These are phyloP conservation scores for Trididemnum clinides DNA, from an alignment of 23 tunicate genomes.

Conservation along the genomic window DNA sequence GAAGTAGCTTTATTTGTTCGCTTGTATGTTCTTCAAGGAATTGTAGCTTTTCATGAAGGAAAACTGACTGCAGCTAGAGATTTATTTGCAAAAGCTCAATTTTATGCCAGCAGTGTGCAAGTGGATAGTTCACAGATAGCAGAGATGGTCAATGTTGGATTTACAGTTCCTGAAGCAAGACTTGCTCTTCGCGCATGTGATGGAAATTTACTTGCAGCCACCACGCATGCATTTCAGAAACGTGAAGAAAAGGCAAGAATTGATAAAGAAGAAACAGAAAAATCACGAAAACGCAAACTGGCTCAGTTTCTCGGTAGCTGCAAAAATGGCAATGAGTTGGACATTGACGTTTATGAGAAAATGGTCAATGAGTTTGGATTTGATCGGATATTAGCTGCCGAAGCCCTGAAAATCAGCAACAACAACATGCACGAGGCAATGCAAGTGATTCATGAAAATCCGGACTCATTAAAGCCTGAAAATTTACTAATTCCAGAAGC, in stretches of 20 bases:
- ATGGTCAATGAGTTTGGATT: constrained; percentile 65
- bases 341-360: constrained; percentile 59
- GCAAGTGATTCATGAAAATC: constrained; percentile 55
- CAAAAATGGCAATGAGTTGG: constrained; percentile 57
- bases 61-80: constrained; percentile 35
- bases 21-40: constrained; percentile 69
- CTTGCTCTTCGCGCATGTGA: constrained; percentile 64
- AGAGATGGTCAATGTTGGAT: constrained; percentile 55
- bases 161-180: constrained; percentile 53
- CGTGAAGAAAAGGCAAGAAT: constrained; percentile 68
- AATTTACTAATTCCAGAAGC: not conserved
- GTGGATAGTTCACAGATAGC: constrained; percentile 56
- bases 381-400: constrained; percentile 44
- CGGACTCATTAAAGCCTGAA: not conserved
- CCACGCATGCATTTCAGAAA: constrained; percentile 59
- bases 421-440: constrained; percentile 61
- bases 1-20: constrained; percentile 81
- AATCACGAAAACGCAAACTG: constrained; percentile 38
- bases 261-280: constrained; percentile 62
- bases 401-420: constrained; percentile 66
- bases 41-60: constrained; percentile 51
- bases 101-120: constrained; percentile 43
- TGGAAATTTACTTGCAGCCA: constrained; percentile 47
- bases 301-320: constrained; percentile 56
- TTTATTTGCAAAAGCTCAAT: constrained; percentile 58